These are phyloP conservation scores for Epicauta chinensis DNA, from an alignment of 1,140 invertebrate species.

Conservation along the genomic window DNA sequence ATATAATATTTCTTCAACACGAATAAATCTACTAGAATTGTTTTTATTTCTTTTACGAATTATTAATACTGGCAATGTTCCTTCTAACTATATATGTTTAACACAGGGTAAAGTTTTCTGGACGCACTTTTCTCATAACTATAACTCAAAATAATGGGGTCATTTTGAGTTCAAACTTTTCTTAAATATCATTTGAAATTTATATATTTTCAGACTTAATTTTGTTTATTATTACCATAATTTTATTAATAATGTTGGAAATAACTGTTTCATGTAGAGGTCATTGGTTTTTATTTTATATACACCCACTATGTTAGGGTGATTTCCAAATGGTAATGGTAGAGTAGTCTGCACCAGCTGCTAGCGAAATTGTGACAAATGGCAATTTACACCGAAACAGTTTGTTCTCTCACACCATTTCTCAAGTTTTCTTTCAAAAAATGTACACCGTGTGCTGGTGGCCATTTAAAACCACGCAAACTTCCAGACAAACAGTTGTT, in stretches of 20 bases:
- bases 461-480: slow-evolving; percentile 29
- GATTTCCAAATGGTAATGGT: no score
- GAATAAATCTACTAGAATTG: slow-evolving; percentile 28
- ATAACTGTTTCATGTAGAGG: not conserved
- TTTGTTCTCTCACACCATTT: slow-evolving; percentile 25
- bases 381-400: slow-evolving; percentile 24
- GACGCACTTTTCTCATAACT: slow-evolving; percentile 25
- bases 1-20: slow-evolving; percentile 28
- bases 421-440: slow-evolving; percentile 6
- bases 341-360: slow-evolving; percentile 16
- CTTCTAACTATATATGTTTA: slow-evolving; percentile 16
- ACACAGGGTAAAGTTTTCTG: slow-evolving; percentile 27
- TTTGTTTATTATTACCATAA: not conserved
- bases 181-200: not conserved
- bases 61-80: slow-evolving; percentile 4
- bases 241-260: not conserved
- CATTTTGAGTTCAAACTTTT: not conserved
- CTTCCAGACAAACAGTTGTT: slow-evolving; percentile 23
- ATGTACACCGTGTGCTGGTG: slow-evolving; percentile 20
- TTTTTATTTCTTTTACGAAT: slow-evolving; percentile 31
- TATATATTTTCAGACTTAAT: not conserved
- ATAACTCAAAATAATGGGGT: slow-evolving; percentile 28
- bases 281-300: not conserved
- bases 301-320: not conserved
- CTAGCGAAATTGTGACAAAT: slow-evolving; percentile 29